A percentile compares a stretch with the other conserved stretches of the same genome.
Evolutionary conservation across 2,113 vertebrate genomes (phyloP).

Genomic region (Scomber colias): DNA sequence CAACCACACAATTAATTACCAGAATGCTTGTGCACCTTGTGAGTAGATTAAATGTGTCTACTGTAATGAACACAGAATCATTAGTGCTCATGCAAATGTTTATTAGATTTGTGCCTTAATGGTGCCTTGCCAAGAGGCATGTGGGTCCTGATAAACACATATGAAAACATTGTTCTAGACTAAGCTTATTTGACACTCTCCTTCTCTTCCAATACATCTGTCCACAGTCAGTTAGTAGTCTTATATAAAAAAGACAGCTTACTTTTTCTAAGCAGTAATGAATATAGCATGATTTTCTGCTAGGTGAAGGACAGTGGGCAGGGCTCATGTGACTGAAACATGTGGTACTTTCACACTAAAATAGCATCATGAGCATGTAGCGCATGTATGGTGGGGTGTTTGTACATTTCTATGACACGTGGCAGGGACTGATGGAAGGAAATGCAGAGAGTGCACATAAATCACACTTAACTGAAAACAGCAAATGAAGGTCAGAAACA

Average conservation of each 20-base stretch:
- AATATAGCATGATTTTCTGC: neutral
- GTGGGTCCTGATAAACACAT: conserved; percentile 28
- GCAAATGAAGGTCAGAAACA: neutral
- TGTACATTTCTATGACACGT: neutral
- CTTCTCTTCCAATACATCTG: neutral
- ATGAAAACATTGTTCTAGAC: conserved; percentile 6
- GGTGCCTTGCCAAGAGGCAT: conserved; percentile 35
- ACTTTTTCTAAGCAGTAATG: conserved; percentile 7
- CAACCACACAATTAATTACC: conserved; percentile 61
- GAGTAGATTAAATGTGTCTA: conserved; percentile 53
- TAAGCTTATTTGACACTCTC: neutral
- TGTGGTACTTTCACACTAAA: neutral
- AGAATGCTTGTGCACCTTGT: conserved; percentile 56
- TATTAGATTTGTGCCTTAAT: conserved; percentile 40
- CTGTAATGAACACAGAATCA: conserved; percentile 56
- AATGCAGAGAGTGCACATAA: neutral
- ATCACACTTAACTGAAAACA: neutral
- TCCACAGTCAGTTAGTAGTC: neutral
- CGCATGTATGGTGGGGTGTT: neutral
- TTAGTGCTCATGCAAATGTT: conserved; percentile 50
- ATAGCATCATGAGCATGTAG: neutral
- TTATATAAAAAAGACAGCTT: neutral
- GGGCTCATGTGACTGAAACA: conserved; percentile 13
- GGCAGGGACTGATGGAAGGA: neutral
- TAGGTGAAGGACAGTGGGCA: neutral